phyloP scores from a whole-genome alignment of 2,797 vertebrate species.

The Gymnoscopelus microlampas region DNA sequence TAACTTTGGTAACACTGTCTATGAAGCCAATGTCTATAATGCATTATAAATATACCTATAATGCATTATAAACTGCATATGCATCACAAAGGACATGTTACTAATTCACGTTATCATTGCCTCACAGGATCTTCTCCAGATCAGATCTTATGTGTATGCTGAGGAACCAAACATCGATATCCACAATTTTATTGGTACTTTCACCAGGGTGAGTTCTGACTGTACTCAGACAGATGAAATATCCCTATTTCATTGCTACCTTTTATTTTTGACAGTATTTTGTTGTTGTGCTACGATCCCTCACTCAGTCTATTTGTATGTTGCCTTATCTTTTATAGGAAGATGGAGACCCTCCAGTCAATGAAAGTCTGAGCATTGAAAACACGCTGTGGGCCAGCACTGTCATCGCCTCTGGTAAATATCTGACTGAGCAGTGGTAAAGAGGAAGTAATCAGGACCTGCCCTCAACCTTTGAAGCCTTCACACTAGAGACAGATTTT shows the following conservation, averaged over 20 bases:
- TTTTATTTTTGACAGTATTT: neutral
- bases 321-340: conserved; percentile 80
- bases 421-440: conserved; percentile 14
- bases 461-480: neutral
- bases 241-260: neutral
- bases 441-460: conserved; percentile 20
- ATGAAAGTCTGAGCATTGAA: conserved; percentile 97
- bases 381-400: conserved; percentile 99
- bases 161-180: conserved; percentile 98
- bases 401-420: conserved; percentile 95
- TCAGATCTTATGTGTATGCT: conserved; percentile 91
- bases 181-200: conserved; percentile 97
- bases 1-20: too few relatives aligned
- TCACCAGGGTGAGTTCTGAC: conserved; percentile 87
- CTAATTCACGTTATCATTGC: conserved; percentile 15
- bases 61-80: too few relatives aligned
- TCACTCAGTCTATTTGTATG: neutral
- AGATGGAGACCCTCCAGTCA: conserved; percentile 94
- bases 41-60: too few relatives aligned
- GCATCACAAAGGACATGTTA: neutral
- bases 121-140: conserved; percentile 93
- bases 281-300: neutral
- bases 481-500: neutral
- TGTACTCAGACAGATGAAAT: neutral
- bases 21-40: too few relatives aligned